These are phyloP conservation scores for Tetanocera ferruginea DNA, from an alignment of 2,888 invertebrate species.

Conservation along the genomic window DNA sequence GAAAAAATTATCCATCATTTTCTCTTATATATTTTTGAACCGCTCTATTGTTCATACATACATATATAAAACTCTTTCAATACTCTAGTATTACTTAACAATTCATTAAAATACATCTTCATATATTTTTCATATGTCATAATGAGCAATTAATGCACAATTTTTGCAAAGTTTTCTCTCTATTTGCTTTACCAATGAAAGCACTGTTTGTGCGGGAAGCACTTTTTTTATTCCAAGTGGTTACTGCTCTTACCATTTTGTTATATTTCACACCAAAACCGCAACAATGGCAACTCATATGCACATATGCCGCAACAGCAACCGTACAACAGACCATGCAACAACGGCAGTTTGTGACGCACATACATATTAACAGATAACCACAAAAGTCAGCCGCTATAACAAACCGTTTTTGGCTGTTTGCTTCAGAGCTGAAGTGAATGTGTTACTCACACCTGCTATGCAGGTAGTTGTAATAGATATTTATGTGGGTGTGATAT, in stretches of 20 bases:
- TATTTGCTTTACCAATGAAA: not conserved
- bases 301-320: not conserved
- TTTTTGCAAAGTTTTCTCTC: not conserved
- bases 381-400: not conserved
- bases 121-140: too few species aligned
- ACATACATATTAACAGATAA: not conserved
- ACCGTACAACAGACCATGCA: not conserved
- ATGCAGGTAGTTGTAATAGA: not conserved
- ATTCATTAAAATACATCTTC: too few species aligned
- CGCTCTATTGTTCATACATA: too few species aligned
- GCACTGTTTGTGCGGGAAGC: not conserved
- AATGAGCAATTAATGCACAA: too few species aligned
- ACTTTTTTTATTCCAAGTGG: not conserved
- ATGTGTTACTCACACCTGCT: not conserved
- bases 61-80: too few species aligned
- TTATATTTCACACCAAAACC: not conserved
- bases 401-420: not conserved
- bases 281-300: not conserved
- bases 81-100: too few species aligned
- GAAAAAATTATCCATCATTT: too few species aligned
- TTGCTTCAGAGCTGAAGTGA: not conserved
- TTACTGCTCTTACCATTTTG: not conserved
- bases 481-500: not conserved
- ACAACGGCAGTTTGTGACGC: not conserved
- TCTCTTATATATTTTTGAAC: too few species aligned